Conservation (phyloP, 2,113 vertebrate genomes). For the Pelecanus crispus region DNA sequence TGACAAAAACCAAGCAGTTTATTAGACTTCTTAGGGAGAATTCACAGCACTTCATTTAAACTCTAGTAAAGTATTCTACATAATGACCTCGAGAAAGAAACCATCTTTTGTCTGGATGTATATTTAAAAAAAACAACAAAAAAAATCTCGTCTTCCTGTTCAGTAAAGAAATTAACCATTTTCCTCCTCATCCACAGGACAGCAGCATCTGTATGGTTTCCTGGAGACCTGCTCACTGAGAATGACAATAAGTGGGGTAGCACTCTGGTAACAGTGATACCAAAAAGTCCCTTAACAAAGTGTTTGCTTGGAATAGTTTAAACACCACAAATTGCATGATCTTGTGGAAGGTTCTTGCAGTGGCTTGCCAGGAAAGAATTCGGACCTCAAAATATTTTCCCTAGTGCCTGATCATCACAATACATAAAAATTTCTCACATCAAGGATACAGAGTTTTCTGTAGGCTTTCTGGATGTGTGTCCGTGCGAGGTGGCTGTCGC, state of each 20-base stretch:
- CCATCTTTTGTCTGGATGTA: not conserved
- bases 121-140: not conserved
- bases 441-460: not conserved
- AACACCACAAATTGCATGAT: not conserved
- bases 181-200: not conserved
- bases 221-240: not conserved
- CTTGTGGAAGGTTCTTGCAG: not conserved
- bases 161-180: not conserved
- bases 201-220: not conserved
- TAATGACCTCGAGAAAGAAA: not conserved
- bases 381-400: not conserved
- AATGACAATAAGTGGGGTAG: not conserved
- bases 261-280: not conserved
- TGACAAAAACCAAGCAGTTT: not conserved
- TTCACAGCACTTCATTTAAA: not conserved
- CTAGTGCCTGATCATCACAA: not conserved
- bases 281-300: not conserved
- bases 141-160: not conserved
- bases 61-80: not conserved
- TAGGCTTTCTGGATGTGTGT: not conserved
- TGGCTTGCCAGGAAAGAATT: not conserved
- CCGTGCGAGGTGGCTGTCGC: fast-evolving
- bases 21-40: not conserved
- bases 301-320: not conserved
- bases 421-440: not conserved